Base-by-base conservation (phyloP, 1,140 invertebrate species). In the Neuroterus valhalla region DNA sequence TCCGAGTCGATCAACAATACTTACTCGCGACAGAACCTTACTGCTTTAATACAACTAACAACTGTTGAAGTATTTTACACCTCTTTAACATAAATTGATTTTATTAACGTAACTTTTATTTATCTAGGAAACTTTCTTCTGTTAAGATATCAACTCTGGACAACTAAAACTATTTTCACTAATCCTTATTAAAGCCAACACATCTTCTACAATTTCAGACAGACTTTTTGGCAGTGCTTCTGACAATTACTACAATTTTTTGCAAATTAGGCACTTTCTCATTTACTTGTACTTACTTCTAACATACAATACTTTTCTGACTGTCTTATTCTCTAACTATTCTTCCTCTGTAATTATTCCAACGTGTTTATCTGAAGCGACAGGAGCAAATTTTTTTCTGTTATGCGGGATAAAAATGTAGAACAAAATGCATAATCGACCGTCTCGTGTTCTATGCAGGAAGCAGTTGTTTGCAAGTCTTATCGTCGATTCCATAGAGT, bases 11-110 rank as follows among this genome's bases (percentile, higher is more conserved):
- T 62, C 55, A 62, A 62, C 31, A 38, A 62, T 62, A 62, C 55
- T 62, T 62, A 62, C 55, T 62, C 55, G 55, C 55, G 55, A 62
- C 55, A 62, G 26, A 62, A 62, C 26, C 55, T 62, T 55, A 55
- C 52, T 50, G 26, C 5, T 62, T 6, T 31, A 62, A 62, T 23
- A 62, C 55, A 62, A 10, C 10, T 38, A 38, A 62, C 23, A 23
- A 31, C 55, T 62, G 55, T 26, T 62, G n/a, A 12, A 31, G 23
- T 62, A 62, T 31, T 12, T 38, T 31, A 38, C 55, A 62, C 5
- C 55, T 31, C 31, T 38, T 5, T 38, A 38, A 10, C 31, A 38
- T 31, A 62, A 26, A 26, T 62, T 62, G 14, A 1, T 3, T 26
- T 4, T 62, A 26, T 26, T 26, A 23, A 50, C 19, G 19, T 10